Evolutionary conservation across 2,797 vertebrate genomes (phyloP).

Genomic region (Xenops minutus): DNA sequence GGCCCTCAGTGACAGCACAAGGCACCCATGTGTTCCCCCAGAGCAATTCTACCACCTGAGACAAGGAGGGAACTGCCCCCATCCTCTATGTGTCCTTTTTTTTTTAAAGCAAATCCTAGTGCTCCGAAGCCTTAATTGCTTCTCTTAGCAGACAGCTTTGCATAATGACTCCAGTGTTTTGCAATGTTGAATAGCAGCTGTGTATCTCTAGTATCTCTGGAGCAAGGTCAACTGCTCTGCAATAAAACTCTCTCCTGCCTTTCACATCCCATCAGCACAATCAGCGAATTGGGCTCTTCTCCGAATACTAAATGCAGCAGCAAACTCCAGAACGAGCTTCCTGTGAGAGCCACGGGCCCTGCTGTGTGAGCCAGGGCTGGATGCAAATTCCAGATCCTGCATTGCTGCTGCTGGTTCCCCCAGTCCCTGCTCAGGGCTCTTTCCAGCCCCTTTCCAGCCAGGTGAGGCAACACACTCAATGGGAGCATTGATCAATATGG

Average conservation of each 20-base stretch:
- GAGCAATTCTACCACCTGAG: background rate
- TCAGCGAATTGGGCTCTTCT: background rate
- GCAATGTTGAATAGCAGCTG: slow-evolving; percentile 38
- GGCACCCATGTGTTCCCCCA: background rate
- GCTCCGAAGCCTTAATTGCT: slow-evolving; percentile 9
- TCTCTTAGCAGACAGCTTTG: background rate
- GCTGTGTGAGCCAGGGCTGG: background rate
- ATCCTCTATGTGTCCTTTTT: background rate
- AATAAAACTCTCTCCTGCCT: slow-evolving; percentile 41
- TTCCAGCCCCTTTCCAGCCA: background rate
- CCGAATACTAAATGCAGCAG: background rate
- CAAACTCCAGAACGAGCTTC: background rate
- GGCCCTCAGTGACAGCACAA: background rate
- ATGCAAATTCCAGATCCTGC: background rate
- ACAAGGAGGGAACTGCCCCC: background rate
- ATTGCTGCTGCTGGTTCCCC: background rate
- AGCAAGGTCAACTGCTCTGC: slow-evolving; percentile 46
- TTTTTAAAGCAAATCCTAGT: background rate
- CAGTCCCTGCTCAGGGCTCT: no score
- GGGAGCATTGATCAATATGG: accelerated
- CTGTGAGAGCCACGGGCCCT: background rate
- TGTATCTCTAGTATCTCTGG: background rate
- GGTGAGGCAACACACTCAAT: accelerated
- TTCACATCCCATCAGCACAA: slow-evolving; percentile 48
- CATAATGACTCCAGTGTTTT: slow-evolving; percentile 21